Base-by-base conservation (phyloP, 2,113 vertebrate genomes). In the Leptodactylus fuscus region DNA sequence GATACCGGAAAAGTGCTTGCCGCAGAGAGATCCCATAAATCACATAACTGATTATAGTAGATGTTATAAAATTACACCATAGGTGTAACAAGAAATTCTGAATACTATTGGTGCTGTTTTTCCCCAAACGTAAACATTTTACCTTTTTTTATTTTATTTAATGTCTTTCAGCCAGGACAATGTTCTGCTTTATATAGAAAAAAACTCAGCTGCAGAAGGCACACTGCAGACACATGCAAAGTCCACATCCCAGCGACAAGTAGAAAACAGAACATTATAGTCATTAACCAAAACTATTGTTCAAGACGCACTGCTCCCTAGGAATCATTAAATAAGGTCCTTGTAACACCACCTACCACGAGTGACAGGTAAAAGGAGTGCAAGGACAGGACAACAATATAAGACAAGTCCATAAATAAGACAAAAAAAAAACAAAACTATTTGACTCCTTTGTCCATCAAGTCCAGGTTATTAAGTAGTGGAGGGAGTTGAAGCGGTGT, bases 321-420 rank as follows among this genome's bases (percentile, higher is more conserved):
- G 48, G 73, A 88, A 81, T 20, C 85, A 89, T 91, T 89, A 82
- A 90, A 81, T 91, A 87, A 91, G 90, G 90, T 81, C 79, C 58
- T 88, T 41, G 87, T 88, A 86, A 8, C 83, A 38, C n/a, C 49
- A 71, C 67, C 87, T 51, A 82, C 88, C 55, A 87, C 90, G 62
- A 76, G n/a, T n/a, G n/a, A n/a, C n/a, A n/a, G 87, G 91, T 87
- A 92, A 86, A 46, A 91, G n/a, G 93, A 89, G 90, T 87, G 73
- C 88, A 90, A 92, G 82, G 83, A 88, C 88, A 44, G 91, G 80
- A 88, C 88, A 34, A 91, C 90, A 82, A 90, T 89, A 91, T 87
- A 91, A 88, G 90, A 90, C 89, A 82, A 90, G 91, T 93, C 92
- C 93, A 95, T 95, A 95, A 94, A 94, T 95, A 94, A 95, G 91